These are phyloP conservation scores for Camponotus fellah DNA, from an alignment of 2,888 invertebrate species.

Conservation along the genomic window DNA sequence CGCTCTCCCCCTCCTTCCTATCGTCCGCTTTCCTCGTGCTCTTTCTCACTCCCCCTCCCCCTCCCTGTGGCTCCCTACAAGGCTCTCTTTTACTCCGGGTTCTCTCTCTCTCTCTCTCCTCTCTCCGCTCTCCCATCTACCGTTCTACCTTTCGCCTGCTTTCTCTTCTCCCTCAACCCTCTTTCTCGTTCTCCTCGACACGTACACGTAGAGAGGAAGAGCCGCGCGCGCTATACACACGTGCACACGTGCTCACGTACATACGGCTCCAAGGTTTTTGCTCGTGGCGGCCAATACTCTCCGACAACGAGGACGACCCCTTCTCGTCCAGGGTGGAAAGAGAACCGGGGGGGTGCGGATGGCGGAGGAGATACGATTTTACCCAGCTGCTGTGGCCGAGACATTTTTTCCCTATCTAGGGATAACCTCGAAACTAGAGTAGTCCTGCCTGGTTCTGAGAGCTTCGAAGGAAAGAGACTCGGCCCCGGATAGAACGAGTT, in stretches of 20 bases:
- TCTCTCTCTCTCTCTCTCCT: constrained; percentile 11
- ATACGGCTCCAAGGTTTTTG: constrained; percentile 77
- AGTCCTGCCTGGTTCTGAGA: constrained; percentile 66
- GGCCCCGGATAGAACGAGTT: constrained; percentile 34
- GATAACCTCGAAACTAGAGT: constrained; percentile 80
- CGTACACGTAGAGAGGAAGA: constrained; percentile 52
- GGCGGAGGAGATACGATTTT: constrained; percentile 78
- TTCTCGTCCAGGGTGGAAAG: constrained; percentile 49
- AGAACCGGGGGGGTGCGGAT: constrained; percentile 12
- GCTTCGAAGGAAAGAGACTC: constrained; percentile 57
- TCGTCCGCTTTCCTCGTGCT: constrained; percentile 39
- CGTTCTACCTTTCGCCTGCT: constrained; percentile 56
- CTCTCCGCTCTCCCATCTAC: constrained; percentile 37
- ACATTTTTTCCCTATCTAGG: constrained; percentile 81
- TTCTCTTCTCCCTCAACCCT: constrained; percentile 63
- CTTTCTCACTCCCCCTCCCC: constrained; percentile 43
- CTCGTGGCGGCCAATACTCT: constrained; percentile 80
- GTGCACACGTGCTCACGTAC: constrained; percentile 59
- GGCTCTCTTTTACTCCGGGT: constrained; percentile 56
- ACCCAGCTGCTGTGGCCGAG: constrained; percentile 79
- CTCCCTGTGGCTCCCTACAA: constrained; percentile 58
- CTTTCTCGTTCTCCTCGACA: constrained; percentile 69
- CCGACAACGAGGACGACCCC: constrained; percentile 74
- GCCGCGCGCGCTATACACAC: constrained; percentile 63
- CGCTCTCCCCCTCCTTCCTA: constrained; percentile 38